Percentiles rank a stretch among this genome's conserved stretches.
Conservation (phyloP, 2,113 vertebrate species). For the Perca flavescens region DNA sequence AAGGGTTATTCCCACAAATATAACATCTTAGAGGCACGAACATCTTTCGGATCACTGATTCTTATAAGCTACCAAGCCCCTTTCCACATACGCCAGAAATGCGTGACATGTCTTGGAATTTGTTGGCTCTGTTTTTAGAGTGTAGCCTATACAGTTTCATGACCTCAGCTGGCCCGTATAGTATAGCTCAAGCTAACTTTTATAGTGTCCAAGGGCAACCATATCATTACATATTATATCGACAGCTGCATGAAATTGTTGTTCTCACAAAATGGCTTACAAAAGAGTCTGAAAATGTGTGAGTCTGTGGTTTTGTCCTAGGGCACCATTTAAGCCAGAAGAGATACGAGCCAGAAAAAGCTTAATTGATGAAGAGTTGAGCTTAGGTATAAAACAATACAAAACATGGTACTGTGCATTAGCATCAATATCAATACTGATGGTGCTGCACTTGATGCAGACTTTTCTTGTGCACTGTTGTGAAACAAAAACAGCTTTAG, state of each 20-base stretch:
- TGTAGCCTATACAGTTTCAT: slow-evolving; percentile 69
- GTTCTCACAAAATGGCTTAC: slow-evolving; percentile 32
- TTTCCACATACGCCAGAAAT: slow-evolving; percentile 66
- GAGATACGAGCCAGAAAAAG: not conserved
- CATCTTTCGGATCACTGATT: slow-evolving; percentile 54
- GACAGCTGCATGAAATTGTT: slow-evolving; percentile 63
- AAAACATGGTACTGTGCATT: not conserved
- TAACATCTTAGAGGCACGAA: slow-evolving; percentile 42
- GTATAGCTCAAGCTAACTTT: slow-evolving; percentile 67
- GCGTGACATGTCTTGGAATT: slow-evolving; percentile 58
- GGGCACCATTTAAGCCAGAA: slow-evolving; percentile 24
- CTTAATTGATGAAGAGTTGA: slow-evolving; percentile 1
- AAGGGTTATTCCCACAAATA: slow-evolving; percentile 50
- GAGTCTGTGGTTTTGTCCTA: not conserved
- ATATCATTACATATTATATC: slow-evolving; percentile 64
- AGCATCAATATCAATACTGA: slow-evolving; percentile 39
- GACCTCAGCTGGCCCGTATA: slow-evolving; percentile 72
- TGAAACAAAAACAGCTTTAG: slow-evolving; percentile 46
- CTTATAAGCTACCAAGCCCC: slow-evolving; percentile 33
- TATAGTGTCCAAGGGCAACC: slow-evolving; percentile 66
- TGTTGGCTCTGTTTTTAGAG: slow-evolving; percentile 57
- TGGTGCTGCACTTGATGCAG: slow-evolving; percentile 2
- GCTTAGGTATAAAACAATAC: slow-evolving; percentile 24
- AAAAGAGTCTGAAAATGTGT: slow-evolving; percentile 31
- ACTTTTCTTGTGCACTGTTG: slow-evolving; percentile 47